These are phyloP conservation scores for Heliangelus exortis DNA, from an alignment of 2,797 vertebrate genomes.

Conservation along the genomic window DNA sequence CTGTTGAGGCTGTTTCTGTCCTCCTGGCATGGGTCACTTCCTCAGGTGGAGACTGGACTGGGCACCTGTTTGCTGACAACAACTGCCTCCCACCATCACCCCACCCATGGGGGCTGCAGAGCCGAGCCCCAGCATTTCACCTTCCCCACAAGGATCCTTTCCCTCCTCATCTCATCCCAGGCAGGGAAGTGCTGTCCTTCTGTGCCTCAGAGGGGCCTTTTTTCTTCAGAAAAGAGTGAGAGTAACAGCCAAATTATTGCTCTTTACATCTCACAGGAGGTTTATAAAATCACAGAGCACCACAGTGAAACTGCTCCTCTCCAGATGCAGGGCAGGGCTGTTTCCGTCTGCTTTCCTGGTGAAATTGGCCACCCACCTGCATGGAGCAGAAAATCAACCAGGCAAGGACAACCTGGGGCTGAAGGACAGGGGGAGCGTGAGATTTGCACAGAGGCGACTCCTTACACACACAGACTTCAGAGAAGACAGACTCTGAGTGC, in stretches of 20 bases:
- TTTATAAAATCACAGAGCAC: neutral
- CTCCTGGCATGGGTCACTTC: neutral
- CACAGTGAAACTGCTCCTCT: neutral
- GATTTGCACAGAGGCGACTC: neutral
- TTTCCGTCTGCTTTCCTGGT: neutral
- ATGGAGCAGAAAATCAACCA: neutral
- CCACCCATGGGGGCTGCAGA: neutral
- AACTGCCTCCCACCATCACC: too few relatives aligned
- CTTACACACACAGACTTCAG: fast-evolving
- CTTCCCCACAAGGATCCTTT: neutral
- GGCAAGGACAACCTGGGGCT: neutral
- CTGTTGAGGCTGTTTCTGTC: neutral
- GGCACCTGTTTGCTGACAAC: neutral
- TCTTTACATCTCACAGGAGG: neutral
- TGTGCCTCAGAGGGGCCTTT: neutral
- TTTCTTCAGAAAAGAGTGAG: neutral
- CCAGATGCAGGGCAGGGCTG: neutral
- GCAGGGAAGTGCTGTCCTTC: neutral
- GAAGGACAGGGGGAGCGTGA: fast-evolving
- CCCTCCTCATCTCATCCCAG: neutral
- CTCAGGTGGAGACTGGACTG: neutral
- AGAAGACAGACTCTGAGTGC: neutral
- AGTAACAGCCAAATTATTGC: neutral
- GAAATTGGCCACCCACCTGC: neutral
- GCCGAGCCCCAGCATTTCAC: fast-evolving